Conservation (phyloP, 2,888 invertebrate species). For the Trichogramma dendrolimi region DNA sequence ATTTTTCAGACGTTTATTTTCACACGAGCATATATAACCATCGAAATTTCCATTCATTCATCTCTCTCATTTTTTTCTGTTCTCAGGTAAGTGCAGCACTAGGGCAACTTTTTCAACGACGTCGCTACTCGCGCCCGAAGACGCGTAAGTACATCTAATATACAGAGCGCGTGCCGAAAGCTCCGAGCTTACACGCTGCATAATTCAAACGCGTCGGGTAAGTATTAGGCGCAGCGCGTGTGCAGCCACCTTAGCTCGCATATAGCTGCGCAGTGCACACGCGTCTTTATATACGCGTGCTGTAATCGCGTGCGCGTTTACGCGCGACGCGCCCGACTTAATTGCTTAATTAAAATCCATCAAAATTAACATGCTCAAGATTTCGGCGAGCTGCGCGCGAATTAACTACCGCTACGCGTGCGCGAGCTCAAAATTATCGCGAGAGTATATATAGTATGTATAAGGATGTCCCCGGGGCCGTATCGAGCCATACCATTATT, state of each 20-base stretch:
- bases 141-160: no score
- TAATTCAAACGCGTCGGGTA: no score
- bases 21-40: no score
- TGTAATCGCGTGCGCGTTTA: no score
- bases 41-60: not conserved
- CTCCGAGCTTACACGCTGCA: no score
- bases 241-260: slow-evolving; percentile 1
- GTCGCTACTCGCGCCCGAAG: not conserved
- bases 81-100: slow-evolving; percentile 13
- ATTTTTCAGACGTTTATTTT: no score
- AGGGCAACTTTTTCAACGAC: not conserved
- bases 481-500: not conserved
- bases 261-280: not conserved
- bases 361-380: slow-evolving; percentile 19
- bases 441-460: slow-evolving; percentile 9
- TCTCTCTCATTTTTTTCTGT: slow-evolving; percentile 4
- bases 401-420: not conserved
- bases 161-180: no score
- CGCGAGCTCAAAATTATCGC: slow-evolving; percentile 5
- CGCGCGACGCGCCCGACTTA: slow-evolving; percentile 5
- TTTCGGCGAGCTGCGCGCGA: not conserved
- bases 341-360: slow-evolving; percentile 24
- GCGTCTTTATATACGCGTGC: slow-evolving; percentile 12
- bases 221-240: no score
- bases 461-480: slow-evolving; percentile 6